Conservation (phyloP, 2,113 vertebrate species). For the Galemys pyrenaicus region DNA sequence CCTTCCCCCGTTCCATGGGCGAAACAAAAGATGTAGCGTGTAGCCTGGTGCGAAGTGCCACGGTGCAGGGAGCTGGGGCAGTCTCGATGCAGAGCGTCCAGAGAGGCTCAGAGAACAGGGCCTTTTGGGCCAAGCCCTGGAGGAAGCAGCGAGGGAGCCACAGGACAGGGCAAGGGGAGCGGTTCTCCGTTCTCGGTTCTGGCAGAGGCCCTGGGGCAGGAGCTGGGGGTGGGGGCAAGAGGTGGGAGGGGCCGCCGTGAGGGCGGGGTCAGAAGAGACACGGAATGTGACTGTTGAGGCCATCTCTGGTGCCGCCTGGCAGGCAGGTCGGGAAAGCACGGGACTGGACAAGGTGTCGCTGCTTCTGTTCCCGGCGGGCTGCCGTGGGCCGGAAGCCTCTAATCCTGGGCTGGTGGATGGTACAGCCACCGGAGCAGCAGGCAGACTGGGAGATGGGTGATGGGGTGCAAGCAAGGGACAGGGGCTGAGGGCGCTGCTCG, state of each 20-base stretch:
- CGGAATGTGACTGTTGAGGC: neutral
- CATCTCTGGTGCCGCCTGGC: neutral
- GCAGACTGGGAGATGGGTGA: neutral
- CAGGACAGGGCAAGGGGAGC: rapidly evolving
- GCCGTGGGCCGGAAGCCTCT: neutral
- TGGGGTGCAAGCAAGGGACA: rapidly evolving
- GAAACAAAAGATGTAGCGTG: rapidly evolving
- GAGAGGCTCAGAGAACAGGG: neutral
- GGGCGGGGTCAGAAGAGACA: neutral
- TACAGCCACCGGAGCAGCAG: no score
- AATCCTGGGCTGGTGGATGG: neutral
- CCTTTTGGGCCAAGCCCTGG: neutral
- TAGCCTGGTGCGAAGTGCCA: rapidly evolving
- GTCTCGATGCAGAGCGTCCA: no score
- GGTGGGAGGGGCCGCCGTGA: neutral
- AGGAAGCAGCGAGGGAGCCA: neutral
- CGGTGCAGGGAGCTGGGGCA: rapidly evolving
- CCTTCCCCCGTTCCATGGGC: no score
- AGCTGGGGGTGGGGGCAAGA: neutral
- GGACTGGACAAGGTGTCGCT: no score
- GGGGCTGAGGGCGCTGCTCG: neutral
- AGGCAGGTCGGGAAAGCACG: no score
- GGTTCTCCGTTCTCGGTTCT: rapidly evolving
- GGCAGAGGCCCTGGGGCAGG: neutral
- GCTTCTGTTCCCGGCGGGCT: no score